Evolutionary conservation across 2,888 invertebrate species (phyloP), one percentile per base, ranked within the genome.

Genomic region (Heterodera filipjevi): DNA sequence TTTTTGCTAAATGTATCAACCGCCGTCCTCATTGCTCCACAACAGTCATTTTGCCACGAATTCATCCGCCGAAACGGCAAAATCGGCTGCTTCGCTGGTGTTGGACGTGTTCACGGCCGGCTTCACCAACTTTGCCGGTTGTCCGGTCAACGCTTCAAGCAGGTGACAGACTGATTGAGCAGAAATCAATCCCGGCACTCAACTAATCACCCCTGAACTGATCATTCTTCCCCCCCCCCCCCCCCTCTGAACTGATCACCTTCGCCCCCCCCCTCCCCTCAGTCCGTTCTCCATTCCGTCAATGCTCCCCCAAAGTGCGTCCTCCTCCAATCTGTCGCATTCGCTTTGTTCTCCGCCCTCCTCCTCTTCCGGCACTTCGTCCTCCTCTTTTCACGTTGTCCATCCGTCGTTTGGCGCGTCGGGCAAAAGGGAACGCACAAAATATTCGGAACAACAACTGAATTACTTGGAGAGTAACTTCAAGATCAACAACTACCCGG

Each of bases 391-490:
- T 53, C 22, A 16, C 19, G 22, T 44, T 14, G 44, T 22, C 5
- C 66, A 32, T 44, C 33, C 39, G 35, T 35, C 75, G 3, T 39
- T 59, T 27, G 16, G 22, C 44, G 44, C 39, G 19, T 30, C 59
- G 44, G 68, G 71, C 39, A 79, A 79, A 79, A 71, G 79, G 6
- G 79, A 79, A 27, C 44, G 79, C 72, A 79, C 79, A 19, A 79
- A 79, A 80, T 79, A 78, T 33, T 70, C 78, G 33, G 78, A 77
- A 22, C 22, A 32, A 27, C 79, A 79, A 71, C 44, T 79, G 32
- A 59, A 49, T 30, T 73, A 79, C 64, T 71, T 79, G 49, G 79
- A 79, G 27, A 32, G 27, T 1, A 71, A 72, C 39, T 79, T 79
- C 70, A n/a, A 33, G 12, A 59, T 0, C 12, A 73, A 30, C 14